Percentiles rank a stretch among this genome's conserved stretches.
Conservation (phyloP, 2,113 vertebrate species). For the Megaceryle maxima region DNA sequence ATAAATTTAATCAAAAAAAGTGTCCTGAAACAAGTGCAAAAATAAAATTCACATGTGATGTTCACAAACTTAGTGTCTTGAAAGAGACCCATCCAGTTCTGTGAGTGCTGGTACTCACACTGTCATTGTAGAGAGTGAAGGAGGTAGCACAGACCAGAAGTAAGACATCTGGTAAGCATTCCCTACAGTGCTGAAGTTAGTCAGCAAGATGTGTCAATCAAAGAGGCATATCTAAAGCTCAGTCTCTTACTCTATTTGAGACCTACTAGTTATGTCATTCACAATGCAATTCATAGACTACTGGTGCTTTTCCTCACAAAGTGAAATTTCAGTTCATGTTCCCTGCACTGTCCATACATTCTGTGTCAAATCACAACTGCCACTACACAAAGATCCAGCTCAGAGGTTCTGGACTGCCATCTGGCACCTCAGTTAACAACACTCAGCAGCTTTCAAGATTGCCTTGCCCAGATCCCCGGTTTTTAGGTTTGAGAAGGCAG, state of each 20-base stretch:
- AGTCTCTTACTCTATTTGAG: not conserved
- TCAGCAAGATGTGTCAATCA: not conserved
- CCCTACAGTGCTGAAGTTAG: not conserved
- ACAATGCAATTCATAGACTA: not conserved
- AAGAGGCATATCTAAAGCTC: not conserved
- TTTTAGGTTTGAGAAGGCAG: not conserved
- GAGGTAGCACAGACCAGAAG: accelerated
- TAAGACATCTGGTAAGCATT: not conserved
- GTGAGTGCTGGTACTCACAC: not conserved
- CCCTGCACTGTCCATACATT: not conserved
- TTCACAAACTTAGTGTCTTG: not conserved
- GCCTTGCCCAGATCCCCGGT: not conserved
- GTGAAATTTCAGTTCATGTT: not conserved
- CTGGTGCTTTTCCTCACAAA: not conserved
- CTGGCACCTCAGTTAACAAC: not conserved
- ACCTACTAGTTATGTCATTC: not conserved
- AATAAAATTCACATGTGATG: not conserved
- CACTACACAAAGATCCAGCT: not conserved
- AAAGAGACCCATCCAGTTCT: not conserved
- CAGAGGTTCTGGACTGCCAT: not conserved
- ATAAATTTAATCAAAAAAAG: not conserved
- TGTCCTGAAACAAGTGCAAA: not conserved
- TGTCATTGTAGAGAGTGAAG: not conserved
- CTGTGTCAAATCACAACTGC: not conserved
- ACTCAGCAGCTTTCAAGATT: not conserved